A percentile compares a stretch with the other conserved stretches of the same genome.
These are phyloP conservation scores for Strongylocentrotus purpuratus DNA, from an alignment of 35 echinoderm and acorn worm species.

Conservation along the genomic window DNA sequence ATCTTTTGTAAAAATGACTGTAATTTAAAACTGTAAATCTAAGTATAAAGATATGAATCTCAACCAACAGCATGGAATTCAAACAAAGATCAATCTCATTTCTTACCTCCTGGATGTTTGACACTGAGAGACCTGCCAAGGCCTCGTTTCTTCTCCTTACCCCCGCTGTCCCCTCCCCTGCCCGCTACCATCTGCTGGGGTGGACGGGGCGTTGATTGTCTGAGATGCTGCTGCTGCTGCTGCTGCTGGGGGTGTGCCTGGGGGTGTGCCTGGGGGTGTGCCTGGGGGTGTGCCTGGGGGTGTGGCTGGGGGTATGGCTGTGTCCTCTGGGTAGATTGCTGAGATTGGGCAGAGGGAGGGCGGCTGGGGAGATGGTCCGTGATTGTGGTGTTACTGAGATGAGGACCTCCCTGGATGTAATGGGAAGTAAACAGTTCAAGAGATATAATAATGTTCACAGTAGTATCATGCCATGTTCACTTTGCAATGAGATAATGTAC, in stretches of 20 bases:
- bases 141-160: constrained; percentile 53
- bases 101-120: constrained; percentile 77
- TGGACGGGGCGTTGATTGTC: not conserved
- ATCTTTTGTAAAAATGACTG: too few relatives aligned
- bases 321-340: not conserved
- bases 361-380: not conserved
- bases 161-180: not conserved
- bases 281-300: not conserved
- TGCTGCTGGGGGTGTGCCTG: not conserved
- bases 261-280: not conserved
- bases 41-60: too few relatives aligned
- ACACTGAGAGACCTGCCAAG: constrained; percentile 71
- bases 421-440: not conserved
- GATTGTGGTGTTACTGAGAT: not conserved
- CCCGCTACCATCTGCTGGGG: constrained; percentile 43
- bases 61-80: too few relatives aligned
- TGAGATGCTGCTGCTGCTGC: not conserved
- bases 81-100: not conserved
- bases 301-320: not conserved
- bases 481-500: not conserved
- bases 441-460: not conserved
- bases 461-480: not conserved
- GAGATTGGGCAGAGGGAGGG: not conserved
- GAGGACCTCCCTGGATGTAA: not conserved
- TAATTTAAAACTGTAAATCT: too few relatives aligned